Percentiles rank a stretch among this genome's conserved stretches.
These are phyloP conservation scores for Montipora foliosa DNA, from an alignment of 64 coral and sea anemone genomes.

Conservation along the genomic window DNA sequence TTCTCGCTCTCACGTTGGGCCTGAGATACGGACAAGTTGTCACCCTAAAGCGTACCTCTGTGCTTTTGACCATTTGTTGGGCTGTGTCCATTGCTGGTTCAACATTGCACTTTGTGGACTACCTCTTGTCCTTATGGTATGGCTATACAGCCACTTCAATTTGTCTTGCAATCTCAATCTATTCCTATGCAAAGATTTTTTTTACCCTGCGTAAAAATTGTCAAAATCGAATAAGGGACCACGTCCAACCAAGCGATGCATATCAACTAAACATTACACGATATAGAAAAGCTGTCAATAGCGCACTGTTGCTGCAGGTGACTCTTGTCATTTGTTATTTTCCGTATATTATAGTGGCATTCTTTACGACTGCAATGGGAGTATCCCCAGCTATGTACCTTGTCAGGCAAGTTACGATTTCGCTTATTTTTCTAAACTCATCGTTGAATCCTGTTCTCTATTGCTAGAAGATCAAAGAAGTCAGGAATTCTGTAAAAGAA, in stretches of 20 bases:
- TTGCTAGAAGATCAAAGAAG: slow-evolving; percentile 10
- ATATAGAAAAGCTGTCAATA: slow-evolving; percentile 19
- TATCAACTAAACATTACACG: background rate
- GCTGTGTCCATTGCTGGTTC: background rate
- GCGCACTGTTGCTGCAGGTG: background rate
- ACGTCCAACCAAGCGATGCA: background rate
- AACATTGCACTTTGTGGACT: background rate
- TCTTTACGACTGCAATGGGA: no score
- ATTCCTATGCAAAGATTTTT: slow-evolving; percentile 3
- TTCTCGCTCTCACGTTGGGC: background rate
- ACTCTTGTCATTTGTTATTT: background rate
- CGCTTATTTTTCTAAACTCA: background rate
- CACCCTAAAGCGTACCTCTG: background rate
- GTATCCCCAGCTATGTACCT: background rate
- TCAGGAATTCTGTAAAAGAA: background rate
- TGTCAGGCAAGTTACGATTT: background rate
- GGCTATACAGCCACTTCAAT: background rate
- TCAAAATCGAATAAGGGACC: background rate
- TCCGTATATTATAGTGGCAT: background rate
- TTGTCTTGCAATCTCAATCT: background rate
- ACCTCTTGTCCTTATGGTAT: background rate
- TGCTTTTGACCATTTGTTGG: background rate
- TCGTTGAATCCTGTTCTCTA: background rate
- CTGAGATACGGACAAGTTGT: background rate
- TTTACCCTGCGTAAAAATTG: background rate